Base-by-base conservation (phyloP, 1,140 invertebrate species). In the Sipha flava region DNA sequence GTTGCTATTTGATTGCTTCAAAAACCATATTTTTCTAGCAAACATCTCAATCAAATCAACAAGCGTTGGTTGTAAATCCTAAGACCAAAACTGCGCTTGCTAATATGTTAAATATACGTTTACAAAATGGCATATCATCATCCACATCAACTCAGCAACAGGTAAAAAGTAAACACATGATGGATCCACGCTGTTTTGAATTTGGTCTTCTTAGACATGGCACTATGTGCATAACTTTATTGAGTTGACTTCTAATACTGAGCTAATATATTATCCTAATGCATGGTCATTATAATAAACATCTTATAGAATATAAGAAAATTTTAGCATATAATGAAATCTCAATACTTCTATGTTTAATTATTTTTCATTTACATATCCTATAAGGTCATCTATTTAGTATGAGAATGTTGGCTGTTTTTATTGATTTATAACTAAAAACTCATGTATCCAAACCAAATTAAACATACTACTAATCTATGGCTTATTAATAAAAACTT, bases 41-140 rank as follows among this genome's bases (percentile, higher is more conserved):
- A 59, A 59, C 73, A 43, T 59, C 73, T 59, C 73, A 77, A 77
- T 57, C 73, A 77, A 77, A 54, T 52, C 84, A 84, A 64, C 85
- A 85, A 79, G 83, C 81, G 12, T 82, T 83, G 26, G 83, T 84
- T n/a, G 92, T 96, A 43, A 95, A 95, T 84, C 90, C 94, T 0
- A 96, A 96, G 85, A 97, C 96, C 7, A 98, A 98, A 88, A 97
- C 95, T 1, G 96, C 96, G 0, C 86, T 98, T 26, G 95, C 96
- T 9, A 96, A 97, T 85, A 94, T 98, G 92, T 87, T 98, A 64
- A 97, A 92, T 82, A 97, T 92, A 84, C 89, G 95, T 57, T 87
- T 97, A 43, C 92, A 94, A 85, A 88, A 89, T 70, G 88, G 88
- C 47, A 86, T 82, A 64, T 75, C 68, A 37, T 62, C 80, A 26